Percentiles rank a stretch among this genome's conserved stretches.
Evolutionary conservation across 92 coral and sea anemone species (phyloP).

Genomic region (Hydrozoanthus gracilis): DNA sequence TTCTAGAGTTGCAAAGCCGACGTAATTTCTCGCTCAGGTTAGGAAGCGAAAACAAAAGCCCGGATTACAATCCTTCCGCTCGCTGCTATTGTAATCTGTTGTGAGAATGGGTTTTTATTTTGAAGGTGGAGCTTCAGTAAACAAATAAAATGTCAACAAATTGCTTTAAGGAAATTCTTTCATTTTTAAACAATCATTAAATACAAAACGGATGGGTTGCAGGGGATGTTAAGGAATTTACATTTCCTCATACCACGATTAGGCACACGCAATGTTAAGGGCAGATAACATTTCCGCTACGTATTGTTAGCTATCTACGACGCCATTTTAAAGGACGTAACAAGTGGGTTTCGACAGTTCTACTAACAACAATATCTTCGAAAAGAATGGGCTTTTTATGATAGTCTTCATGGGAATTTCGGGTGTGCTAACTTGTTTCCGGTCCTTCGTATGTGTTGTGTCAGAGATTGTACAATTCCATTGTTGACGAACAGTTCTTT

Average conservation of each 20-base stretch:
- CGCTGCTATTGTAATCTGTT: background rate
- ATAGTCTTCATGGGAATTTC: background rate
- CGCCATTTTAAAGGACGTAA: background rate
- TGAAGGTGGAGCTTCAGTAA: background rate
- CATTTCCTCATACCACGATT: background rate
- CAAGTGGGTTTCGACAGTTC: background rate
- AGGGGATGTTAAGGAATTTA: background rate
- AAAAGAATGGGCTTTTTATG: background rate
- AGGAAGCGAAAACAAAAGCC: background rate
- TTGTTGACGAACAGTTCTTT: background rate
- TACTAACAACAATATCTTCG: background rate
- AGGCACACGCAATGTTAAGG: slow-evolving; percentile 4
- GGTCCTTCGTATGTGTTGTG: no score
- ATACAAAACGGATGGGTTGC: background rate
- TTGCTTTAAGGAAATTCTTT: background rate
- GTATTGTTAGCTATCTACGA: background rate
- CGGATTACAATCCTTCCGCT: background rate
- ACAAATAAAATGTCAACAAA: slow-evolving; percentile 7
- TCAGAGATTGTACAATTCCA: background rate
- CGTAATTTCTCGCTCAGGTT: background rate
- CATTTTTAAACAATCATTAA: background rate
- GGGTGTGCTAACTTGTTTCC: background rate
- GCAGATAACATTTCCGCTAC: background rate
- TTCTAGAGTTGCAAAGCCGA: background rate
- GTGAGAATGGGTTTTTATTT: background rate